Percentiles rank a stretch among this genome's conserved stretches.
Evolutionary conservation across 30 jellyfish, hydroid and myxozoan species (phyloP).

Genomic region (Aurelia sp.): DNA sequence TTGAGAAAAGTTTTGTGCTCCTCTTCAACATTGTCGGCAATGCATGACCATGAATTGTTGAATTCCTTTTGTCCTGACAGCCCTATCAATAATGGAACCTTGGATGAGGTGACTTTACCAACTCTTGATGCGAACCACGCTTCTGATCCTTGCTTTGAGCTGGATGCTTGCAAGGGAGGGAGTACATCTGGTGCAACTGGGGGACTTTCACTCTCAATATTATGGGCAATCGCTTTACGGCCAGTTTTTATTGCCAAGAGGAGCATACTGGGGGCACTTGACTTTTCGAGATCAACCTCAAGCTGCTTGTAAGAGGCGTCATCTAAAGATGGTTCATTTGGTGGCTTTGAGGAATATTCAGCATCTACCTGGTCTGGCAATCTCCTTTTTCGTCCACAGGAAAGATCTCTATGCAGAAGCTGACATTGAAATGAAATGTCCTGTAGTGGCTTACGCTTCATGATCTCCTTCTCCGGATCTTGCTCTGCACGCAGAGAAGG

Average conservation of each 20-base stretch:
- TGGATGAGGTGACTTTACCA: slow-evolving; percentile 24
- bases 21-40: slow-evolving; percentile 1
- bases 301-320: slow-evolving; percentile 6
- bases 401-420: no score
- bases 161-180: background rate
- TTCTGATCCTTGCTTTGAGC: slow-evolving; percentile 15
- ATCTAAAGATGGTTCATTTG: background rate
- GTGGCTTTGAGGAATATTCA: slow-evolving; percentile 15
- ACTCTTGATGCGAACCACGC: slow-evolving; percentile 16
- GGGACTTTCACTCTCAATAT: background rate
- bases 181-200: background rate
- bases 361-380: no score
- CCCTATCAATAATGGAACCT: background rate
- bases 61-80: slow-evolving; percentile 7
- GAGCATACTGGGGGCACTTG: background rate
- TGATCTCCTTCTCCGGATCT: slow-evolving; percentile 6
- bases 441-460: slow-evolving; percentile 26
- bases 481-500: no score
- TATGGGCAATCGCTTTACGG: background rate
- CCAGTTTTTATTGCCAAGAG: slow-evolving; percentile 10
- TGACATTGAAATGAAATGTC: slow-evolving; percentile 1
- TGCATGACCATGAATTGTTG: background rate
- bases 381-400: no score
- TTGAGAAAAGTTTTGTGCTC: slow-evolving; percentile 1
- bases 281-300: slow-evolving; percentile 22